Base-by-base conservation (phyloP, 2,113 vertebrate species). In the Elaphurus davidianus region DNA sequence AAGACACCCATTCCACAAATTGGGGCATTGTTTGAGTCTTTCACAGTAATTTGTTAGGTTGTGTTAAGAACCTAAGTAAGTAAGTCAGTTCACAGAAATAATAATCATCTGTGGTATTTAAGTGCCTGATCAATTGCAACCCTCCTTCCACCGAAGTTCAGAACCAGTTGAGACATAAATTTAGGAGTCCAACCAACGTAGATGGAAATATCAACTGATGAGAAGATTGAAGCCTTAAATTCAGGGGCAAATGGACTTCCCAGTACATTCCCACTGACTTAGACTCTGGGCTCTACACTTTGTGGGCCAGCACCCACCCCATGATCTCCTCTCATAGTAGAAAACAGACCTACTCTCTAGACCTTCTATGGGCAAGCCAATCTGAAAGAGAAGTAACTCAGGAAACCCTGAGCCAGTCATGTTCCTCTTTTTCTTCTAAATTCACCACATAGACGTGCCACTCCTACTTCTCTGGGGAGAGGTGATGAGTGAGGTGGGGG, bases 11-110 rank as follows among this genome's bases (percentile, higher is more conserved):
- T 96, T 91, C 28, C 91, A 88, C 7, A 27, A 81, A 87, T 6
- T 5, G 45, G 14, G 36, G n/a, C 82, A 86, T 71, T 64, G 64
- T 78, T 95, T 71, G 62, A 98, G 79, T 0, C 78, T 93, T 98
- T 94, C 74, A 59, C 92, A 64, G 60, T 93, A 96, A 93, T 74
- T 43, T 74, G 16, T 27, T 95, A 94, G 59, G 11, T 92, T 79
- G 43, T 94, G 85, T 97, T 97, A 90, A 97, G 74, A 91, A 67
- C 43, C 5, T 76, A 78, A 71, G 62, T 30, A 95, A 54, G 27
- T 82, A 16, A n/a, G 16, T 91, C 23, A 67, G 52, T 94, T 12
- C 64, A 87, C 33, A 94, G 54, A 92, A 92, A 85, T 79, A 92
- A 92, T 81, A 45, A 82, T 59, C 43, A 55, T 52, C 57, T 54